Base-by-base conservation (phyloP, 2,113 vertebrate genomes). In the Rhinolophus sinicus region DNA sequence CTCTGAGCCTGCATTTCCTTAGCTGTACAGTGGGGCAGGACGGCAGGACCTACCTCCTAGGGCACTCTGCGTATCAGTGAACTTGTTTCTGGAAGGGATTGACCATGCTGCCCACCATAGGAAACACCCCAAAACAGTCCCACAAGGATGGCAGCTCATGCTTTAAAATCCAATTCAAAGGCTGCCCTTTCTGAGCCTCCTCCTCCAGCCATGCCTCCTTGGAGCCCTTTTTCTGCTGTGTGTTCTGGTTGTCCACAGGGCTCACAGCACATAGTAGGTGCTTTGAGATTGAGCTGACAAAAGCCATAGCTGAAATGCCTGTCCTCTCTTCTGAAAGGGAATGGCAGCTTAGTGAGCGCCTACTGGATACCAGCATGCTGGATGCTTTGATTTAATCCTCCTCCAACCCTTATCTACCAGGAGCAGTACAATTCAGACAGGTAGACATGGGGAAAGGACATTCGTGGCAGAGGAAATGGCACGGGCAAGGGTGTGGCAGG, bases 61-160 rank as follows among this genome's bases (percentile, higher is more conserved):
- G 26, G n/a, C 26, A 7, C 67, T 14, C 28, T 33, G 30, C 6
- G 40, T 38, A 58, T 44, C 76, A 24, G 33, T 4, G 38, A 65
- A 28, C 19, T 78, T 3, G 0, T 28, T 50, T 65, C 82, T 91
- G 11, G 35, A 11, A n/a, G 35, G 77, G 54, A 56, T 24, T 14
- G n/a, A 22, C 58, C 10, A 7, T 26, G 6, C 9, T 54, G 64
- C 50, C 81, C 18, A 21, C 47, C 18, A 40, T 30, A 33, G 67
- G 62, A 19, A 72, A 12, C 47, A 77, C 82, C 62, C 38, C 10
- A 22, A 88, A 72, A 44, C 2, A 21, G 10, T 19, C 16, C 44
- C 0, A 1, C 2, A 15, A 13, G 56, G 24, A 50, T 10, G n/a
- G 38, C 0, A 21, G 28, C 15, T 70, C 12, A 14, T 5, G 22